phyloP scores from a whole-genome alignment of 2,113 vertebrate genomes.

The Indicator maculatus region DNA sequence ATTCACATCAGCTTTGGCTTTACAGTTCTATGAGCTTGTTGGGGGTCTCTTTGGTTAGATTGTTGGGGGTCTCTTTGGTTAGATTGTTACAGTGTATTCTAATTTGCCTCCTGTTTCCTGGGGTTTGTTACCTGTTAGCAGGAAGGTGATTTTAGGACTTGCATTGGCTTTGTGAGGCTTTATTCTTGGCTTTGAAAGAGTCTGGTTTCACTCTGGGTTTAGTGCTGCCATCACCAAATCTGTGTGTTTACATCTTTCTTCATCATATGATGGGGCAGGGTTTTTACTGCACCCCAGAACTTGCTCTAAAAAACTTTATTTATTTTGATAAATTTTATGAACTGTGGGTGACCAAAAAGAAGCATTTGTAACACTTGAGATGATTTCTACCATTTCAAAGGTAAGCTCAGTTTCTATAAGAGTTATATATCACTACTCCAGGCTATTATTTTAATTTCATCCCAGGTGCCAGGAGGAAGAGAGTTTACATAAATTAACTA shows the following conservation, averaged over 20 bases:
- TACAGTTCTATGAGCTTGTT: background rate
- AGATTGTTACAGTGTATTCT: too few species aligned
- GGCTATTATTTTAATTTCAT: background rate
- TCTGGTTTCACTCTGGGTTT: too few species aligned
- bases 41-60: too few species aligned
- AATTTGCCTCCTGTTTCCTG: too few species aligned
- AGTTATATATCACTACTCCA: background rate
- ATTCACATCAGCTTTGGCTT: background rate
- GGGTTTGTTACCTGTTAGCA: too few species aligned
- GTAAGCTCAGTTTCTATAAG: background rate
- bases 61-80: too few species aligned
- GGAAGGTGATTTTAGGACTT: too few species aligned
- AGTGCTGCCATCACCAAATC: too few species aligned
- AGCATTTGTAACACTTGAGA: background rate
- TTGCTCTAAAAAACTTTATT: background rate
- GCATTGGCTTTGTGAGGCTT: too few species aligned
- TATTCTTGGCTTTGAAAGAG: too few species aligned
- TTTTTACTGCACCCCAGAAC: background rate
- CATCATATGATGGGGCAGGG: too few species aligned
- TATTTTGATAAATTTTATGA: background rate
- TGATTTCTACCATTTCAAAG: background rate
- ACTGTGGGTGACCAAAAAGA: background rate
- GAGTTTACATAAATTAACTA: background rate
- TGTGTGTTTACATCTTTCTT: too few species aligned
- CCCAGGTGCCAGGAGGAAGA: background rate